These are phyloP conservation scores for Pocillopora meandrina DNA, from an alignment of 92 coral and sea anemone genomes.

Conservation along the genomic window DNA sequence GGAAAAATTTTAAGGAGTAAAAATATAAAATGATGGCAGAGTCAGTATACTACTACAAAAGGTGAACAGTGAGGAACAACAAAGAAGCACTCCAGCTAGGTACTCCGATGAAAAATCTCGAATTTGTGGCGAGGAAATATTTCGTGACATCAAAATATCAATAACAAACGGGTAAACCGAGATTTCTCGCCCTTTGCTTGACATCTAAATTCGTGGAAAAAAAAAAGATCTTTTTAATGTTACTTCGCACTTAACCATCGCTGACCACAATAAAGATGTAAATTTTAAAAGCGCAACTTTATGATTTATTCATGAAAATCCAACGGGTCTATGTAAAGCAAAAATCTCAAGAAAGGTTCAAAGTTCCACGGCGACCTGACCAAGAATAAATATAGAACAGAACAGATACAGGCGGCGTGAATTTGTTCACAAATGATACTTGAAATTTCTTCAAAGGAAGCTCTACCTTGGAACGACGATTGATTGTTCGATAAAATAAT, in stretches of 20 bases:
- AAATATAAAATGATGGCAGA: no score
- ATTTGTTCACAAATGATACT: not conserved
- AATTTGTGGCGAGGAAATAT: not conserved
- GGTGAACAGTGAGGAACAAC: no score
- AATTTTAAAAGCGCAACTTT: constrained; percentile 47
- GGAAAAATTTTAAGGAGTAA: not conserved
- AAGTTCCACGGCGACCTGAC: constrained; percentile 7
- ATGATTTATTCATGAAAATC: constrained; percentile 44
- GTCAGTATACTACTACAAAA: no score
- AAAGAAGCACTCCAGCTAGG: no score
- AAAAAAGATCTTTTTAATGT: not conserved
- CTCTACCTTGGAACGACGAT: constrained; percentile 1
- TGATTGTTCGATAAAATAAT: constrained; percentile 9
- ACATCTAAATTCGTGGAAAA: not conserved
- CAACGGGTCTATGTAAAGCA: constrained; percentile 38
- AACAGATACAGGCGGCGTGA: not conserved
- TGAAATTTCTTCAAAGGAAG: constrained; percentile 1
- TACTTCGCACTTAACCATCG: not conserved
- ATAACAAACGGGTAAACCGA: no score
- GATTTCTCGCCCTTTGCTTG: no score
- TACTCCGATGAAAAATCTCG: no score
- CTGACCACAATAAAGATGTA: constrained; percentile 19
- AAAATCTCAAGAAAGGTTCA: constrained; percentile 21
- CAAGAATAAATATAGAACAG: not conserved
- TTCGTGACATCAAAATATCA: not conserved